phyloP scores from a whole-genome alignment of 92 coral and sea anemone species.

The Heliopora coerulea region DNA sequence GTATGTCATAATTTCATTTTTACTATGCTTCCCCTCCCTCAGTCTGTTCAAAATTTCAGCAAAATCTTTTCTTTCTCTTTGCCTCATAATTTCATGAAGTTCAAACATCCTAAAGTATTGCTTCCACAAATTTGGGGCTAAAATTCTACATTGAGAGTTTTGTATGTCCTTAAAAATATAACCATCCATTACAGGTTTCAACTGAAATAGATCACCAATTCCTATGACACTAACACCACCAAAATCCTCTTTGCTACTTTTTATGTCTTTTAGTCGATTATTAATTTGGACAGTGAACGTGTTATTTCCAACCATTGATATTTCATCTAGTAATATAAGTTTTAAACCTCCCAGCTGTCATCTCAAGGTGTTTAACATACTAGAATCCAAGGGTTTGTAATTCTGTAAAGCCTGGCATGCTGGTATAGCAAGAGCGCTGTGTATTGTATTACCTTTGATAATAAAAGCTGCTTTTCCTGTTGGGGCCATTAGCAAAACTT shows the following conservation, averaged over 20 bases:
- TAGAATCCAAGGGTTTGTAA: slow-evolving; percentile 16
- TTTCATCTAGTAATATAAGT: slow-evolving; percentile 18
- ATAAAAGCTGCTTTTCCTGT: too few relatives aligned
- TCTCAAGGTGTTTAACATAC: slow-evolving; percentile 4
- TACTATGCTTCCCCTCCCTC: too few relatives aligned
- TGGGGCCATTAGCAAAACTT: slow-evolving; percentile 47
- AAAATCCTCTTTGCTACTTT: slow-evolving; percentile 47
- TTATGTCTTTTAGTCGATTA: slow-evolving; percentile 47
- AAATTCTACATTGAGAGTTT: background rate
- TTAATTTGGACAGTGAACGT: too few relatives aligned
- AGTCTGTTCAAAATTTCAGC: slow-evolving; percentile 49
- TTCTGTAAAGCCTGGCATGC: slow-evolving; percentile 3
- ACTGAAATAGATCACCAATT: too few relatives aligned
- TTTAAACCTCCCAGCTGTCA: background rate
- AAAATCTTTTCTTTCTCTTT: slow-evolving; percentile 43
- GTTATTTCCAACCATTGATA: slow-evolving; percentile 33
- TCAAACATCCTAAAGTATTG: slow-evolving; percentile 50
- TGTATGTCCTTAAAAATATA: background rate
- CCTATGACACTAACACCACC: too few relatives aligned
- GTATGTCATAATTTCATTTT: too few relatives aligned
- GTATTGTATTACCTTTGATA: too few relatives aligned
- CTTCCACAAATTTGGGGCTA: slow-evolving; percentile 43
- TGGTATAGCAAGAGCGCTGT: slow-evolving; percentile 9
- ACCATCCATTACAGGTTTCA: background rate
- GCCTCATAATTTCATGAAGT: slow-evolving; percentile 41